Base-by-base conservation (phyloP, 2,113 vertebrate genomes). In the Tragelaphus imberbis region DNA sequence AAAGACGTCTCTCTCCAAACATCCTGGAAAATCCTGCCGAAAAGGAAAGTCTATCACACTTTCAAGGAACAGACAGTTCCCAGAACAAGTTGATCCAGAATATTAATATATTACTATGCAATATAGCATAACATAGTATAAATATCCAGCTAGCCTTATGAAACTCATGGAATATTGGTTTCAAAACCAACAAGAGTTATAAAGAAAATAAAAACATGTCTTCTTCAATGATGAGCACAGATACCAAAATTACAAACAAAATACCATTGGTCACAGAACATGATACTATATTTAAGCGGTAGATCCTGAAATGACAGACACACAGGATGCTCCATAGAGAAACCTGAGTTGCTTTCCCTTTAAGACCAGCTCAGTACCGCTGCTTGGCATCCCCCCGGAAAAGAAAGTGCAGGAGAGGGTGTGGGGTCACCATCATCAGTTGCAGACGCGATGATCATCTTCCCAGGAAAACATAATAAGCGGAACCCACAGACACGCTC, bases 321-420 rank as follows among this genome's bases (percentile, higher is more conserved):
- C 81, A 36, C 33, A 40, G 53, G 51, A 1, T 0, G n/a, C 53
- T 9, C 53, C 21, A 13, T 1, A 36, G 81, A 40, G 81, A 53
- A 56, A 5, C 53, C 33, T 8, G 51, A 25, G 33, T 5, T 21
- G 12, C 51, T n/a, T 14, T 36, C 81, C 33, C 81, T 25, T 56
- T 27, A 25, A 56, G n/a, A 27, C 4, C 81, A 36, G 53, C 33
- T 56, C n/a, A 5, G 25, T 44, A 16, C 44, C 1, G 6, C 71
- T 4, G 53, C 33, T 56, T 21, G 3, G 19, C 8, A 33, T 12
- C 19, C 30, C 30, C 19, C 51, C 7, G 3, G 49, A 82, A 33
- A 23, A 53, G 80, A 5, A 36, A 23, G 51, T 16, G 81, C 7
- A 6, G 80, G 2, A 5, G 1, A 0, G 12, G 2, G 4, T 28